Evolutionary conservation across 2,113 vertebrate species (phyloP).

Genomic region (Hemiprocne comata): DNA sequence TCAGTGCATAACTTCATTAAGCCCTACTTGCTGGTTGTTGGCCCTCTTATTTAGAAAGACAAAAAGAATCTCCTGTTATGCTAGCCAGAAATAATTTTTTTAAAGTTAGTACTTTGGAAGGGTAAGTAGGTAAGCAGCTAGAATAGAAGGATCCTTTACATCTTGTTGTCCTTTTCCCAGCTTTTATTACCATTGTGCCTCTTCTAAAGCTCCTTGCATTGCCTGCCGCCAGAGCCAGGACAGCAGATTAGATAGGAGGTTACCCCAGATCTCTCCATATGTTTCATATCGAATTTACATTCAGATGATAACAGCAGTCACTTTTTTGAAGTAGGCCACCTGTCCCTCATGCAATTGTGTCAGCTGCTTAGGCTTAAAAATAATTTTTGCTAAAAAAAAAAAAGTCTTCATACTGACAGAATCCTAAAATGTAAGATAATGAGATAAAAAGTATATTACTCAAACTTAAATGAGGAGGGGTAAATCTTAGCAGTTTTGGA

Average conservation of each 20-base stretch:
- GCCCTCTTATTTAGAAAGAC: neutral
- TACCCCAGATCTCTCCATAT: neutral
- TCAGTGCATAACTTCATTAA: neutral
- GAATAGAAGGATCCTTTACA: neutral
- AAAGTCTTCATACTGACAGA: neutral
- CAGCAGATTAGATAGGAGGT: neutral
- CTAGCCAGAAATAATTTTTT: neutral
- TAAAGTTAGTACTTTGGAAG: neutral
- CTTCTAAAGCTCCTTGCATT: neutral
- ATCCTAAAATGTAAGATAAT: conserved; percentile 5
- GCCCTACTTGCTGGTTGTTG: neutral
- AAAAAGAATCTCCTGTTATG: neutral
- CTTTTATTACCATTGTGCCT: neutral
- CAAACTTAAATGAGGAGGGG: neutral
- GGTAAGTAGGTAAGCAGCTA: neutral
- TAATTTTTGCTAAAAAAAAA: conserved; percentile 20
- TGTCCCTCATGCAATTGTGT: conserved; percentile 33
- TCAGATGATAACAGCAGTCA: neutral
- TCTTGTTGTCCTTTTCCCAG: neutral
- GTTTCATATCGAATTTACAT: neutral
- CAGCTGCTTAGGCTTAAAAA: conserved; percentile 51
- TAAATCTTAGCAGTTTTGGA: neutral
- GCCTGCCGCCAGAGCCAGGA: neutral
- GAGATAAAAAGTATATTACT: neutral
- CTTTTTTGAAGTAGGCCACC: conserved; percentile 40